Percentiles rank a stretch among this genome's conserved stretches.
Conservation (phyloP, 2,888 invertebrate species). For the Orthonevra nobilis region DNA sequence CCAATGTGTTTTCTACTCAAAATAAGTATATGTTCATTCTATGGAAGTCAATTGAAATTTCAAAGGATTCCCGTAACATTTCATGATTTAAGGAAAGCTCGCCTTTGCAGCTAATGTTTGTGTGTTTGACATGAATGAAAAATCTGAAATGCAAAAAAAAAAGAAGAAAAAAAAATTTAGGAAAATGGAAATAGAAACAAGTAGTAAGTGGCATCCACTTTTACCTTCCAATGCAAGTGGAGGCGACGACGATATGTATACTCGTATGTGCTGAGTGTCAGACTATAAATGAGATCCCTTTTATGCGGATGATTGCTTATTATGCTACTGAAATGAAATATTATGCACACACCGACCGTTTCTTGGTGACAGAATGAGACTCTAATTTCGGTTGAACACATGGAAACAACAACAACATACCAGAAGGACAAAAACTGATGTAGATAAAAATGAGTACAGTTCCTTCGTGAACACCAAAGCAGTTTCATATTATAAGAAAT, state of each 20-base stretch:
- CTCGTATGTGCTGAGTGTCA: constrained; percentile 54
- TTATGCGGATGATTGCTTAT: constrained; percentile 67
- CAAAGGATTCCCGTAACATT: constrained; percentile 36
- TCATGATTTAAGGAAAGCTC: constrained; percentile 19
- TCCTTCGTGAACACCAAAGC: no score
- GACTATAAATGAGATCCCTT: constrained; percentile 61
- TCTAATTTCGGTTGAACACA: constrained; percentile 46
- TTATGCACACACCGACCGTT: constrained; percentile 39
- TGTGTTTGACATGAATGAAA: no score
- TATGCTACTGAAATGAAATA: constrained; percentile 60
- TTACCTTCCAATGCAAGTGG: constrained; percentile 34
- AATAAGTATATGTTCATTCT: constrained; percentile 13
- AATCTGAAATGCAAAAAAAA: no score
- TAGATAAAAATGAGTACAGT: constrained; percentile 13
- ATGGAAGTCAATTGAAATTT: constrained; percentile 57
- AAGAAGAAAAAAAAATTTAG: constrained; percentile 21
- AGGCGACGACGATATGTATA: constrained; percentile 9
- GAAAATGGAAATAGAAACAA: constrained; percentile 27
- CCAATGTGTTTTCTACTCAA: background rate
- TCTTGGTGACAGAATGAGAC: no score
- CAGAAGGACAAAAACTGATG: constrained; percentile 30
- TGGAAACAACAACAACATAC: constrained; percentile 2
- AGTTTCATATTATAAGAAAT: no score
- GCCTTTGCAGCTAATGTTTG: no score
- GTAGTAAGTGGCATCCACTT: constrained; percentile 53